Percentiles rank a stretch among this genome's conserved stretches.
phyloP scores from a whole-genome alignment of 1,140 invertebrate species.

The Babylonia areolata region DNA sequence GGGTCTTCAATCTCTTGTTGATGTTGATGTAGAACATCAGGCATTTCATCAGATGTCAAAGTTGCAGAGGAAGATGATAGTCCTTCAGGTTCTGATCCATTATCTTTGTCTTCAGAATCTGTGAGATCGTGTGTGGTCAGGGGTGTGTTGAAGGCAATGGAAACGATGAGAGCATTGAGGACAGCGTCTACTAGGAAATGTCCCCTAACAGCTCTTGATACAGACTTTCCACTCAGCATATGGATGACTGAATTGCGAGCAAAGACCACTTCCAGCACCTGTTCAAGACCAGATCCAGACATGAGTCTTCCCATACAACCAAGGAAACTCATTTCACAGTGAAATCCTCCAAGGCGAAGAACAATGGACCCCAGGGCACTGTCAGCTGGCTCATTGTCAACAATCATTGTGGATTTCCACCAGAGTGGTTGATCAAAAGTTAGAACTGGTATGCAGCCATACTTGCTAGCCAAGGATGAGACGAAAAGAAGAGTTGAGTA shows the following conservation, averaged over 20 bases:
- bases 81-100: neutral
- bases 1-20: too few species aligned
- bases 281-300: slow-evolving; percentile 49
- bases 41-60: neutral
- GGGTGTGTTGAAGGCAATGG: neutral
- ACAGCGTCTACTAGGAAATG: slow-evolving; percentile 67
- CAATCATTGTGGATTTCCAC: slow-evolving; percentile 53
- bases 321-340: slow-evolving; percentile 56
- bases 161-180: slow-evolving; percentile 30
- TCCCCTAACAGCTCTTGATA: slow-evolving; percentile 72
- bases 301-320: slow-evolving; percentile 50
- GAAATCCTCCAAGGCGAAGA: slow-evolving; percentile 54
- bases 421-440: slow-evolving; percentile 65
- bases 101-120: neutral
- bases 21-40: too few species aligned
- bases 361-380: slow-evolving; percentile 48
- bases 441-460: slow-evolving; percentile 51
- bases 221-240: slow-evolving; percentile 74
- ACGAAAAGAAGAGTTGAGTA: slow-evolving; percentile 63
- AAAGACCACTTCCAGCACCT: slow-evolving; percentile 57
- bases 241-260: slow-evolving; percentile 65
- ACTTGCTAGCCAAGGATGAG: slow-evolving; percentile 39
- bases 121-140: neutral
- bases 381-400: slow-evolving; percentile 31
- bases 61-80: too few species aligned